These are phyloP conservation scores for Tragelaphus imberbis DNA, from an alignment of 2,113 vertebrate genomes.

Conservation along the genomic window DNA sequence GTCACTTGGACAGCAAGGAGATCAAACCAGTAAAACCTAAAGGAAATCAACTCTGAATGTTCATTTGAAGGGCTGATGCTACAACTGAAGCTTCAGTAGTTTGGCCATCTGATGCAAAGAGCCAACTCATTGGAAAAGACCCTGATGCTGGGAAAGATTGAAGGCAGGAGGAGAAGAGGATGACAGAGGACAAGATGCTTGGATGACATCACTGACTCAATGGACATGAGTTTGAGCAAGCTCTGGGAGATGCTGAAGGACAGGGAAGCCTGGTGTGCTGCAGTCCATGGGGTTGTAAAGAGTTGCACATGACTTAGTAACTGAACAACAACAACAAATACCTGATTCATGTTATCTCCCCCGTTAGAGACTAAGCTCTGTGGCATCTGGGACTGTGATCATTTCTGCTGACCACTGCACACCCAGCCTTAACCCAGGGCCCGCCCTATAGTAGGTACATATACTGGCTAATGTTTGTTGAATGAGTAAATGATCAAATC, in stretches of 20 bases:
- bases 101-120: neutral
- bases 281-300: neutral
- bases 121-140: neutral
- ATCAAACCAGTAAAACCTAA: neutral
- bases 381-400: neutral
- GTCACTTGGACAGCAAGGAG: neutral
- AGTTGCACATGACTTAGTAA: neutral
- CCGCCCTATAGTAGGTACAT: rapidly evolving
- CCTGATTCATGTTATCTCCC: neutral
- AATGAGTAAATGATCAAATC: neutral
- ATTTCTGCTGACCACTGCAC: neutral
- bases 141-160: neutral
- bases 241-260: neutral
- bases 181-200: neutral
- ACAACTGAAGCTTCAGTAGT: neutral
- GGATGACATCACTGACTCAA: neutral
- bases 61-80: neutral
- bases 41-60: neutral
- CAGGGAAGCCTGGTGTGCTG: neutral
- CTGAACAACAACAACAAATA: neutral
- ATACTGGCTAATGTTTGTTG: neutral
- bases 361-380: neutral
- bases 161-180: neutral
- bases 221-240: neutral
- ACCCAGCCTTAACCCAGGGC: neutral